Evolutionary conservation across 2,113 vertebrate species (phyloP).

Genomic region (Burhinus oedicnemus): DNA sequence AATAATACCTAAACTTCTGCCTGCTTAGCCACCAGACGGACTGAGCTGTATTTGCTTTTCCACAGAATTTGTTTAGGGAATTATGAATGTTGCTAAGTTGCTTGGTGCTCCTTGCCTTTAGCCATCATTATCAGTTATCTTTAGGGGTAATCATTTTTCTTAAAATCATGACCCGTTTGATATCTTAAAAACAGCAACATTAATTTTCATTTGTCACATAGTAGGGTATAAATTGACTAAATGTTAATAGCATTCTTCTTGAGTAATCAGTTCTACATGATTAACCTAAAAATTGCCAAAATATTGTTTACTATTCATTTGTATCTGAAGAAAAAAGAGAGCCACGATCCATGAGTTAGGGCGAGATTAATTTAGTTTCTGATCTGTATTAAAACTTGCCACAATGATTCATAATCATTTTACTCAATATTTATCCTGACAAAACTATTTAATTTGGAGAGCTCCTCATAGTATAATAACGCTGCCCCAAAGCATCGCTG

Average conservation of each 20-base stretch:
- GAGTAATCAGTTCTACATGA: slow-evolving; percentile 84
- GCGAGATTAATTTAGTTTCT: slow-evolving; percentile 79
- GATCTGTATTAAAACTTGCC: slow-evolving; percentile 79
- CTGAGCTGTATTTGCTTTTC: slow-evolving; percentile 16
- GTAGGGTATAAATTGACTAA: slow-evolving; percentile 81
- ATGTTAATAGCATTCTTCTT: slow-evolving; percentile 82
- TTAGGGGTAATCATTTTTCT: slow-evolving; percentile 67
- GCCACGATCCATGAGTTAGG: slow-evolving; percentile 62
- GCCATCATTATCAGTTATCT: slow-evolving; percentile 67
- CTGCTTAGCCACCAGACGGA: background rate
- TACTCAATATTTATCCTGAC: slow-evolving; percentile 73
- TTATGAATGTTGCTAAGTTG: slow-evolving; percentile 36
- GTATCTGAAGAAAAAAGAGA: slow-evolving; percentile 67
- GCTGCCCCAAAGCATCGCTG: slow-evolving; percentile 11
- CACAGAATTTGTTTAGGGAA: slow-evolving; percentile 21
- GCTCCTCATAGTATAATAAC: background rate
- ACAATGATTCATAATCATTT: slow-evolving; percentile 77
- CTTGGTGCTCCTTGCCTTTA: background rate
- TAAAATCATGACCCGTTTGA: slow-evolving; percentile 78
- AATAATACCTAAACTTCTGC: background rate
- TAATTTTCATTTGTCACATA: slow-evolving; percentile 84
- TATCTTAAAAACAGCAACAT: slow-evolving; percentile 79
- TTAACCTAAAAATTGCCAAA: slow-evolving; percentile 84
- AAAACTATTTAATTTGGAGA: slow-evolving; percentile 69
- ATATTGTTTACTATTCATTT: slow-evolving; percentile 84